Base-by-base conservation (phyloP, 2,888 invertebrate genomes). In the Rugalucina vietnamica region DNA sequence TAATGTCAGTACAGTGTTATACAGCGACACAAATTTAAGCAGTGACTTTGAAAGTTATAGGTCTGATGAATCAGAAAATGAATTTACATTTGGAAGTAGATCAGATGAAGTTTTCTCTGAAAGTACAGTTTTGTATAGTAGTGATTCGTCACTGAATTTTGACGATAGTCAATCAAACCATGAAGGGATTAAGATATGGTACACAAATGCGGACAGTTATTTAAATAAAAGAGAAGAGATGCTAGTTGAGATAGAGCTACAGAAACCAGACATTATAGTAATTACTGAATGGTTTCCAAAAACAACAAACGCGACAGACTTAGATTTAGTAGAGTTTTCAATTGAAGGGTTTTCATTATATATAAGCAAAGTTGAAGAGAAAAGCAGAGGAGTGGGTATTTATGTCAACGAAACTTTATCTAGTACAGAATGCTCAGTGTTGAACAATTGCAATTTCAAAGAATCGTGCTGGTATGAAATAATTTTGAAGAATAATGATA, bases 221-320 rank as follows among this genome's bases (percentile, higher is more conserved):
- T 32, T 74, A n/a, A 74, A 74, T 36, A 74, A 74, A 21, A 29
- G 49, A 50, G 43, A 74, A 21, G 74, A 70, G 21, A 37, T 72
- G 43, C 10, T 18, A 24, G 72, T 24, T 8, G 29, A 43, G 27
- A 43, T 43, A 18, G 72, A 37, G 12, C n/a, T 37, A 1, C 3
- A 43, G 1, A 39, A 27, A 18, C 72, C 72, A n/a, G 72, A 72
- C 29, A 27, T 72, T 21, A 43, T 72, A 21, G 72, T 72, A 12
- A 72, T 43, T 24, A 24, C 72, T n/a, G 72, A 72, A 49, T 37
- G 39, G 27, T 72, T 72, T 43, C 72, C 72, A 1, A 72, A 72
- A 14, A 60, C 60, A 27, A 29, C 29, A 24, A 60, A 60, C 24
- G 60, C 60, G 12, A 60, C 60, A 27, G 60, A 60, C 29, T 27